Base-by-base conservation (phyloP, 2,888 invertebrate species). In the Cephus spinipes region DNA sequence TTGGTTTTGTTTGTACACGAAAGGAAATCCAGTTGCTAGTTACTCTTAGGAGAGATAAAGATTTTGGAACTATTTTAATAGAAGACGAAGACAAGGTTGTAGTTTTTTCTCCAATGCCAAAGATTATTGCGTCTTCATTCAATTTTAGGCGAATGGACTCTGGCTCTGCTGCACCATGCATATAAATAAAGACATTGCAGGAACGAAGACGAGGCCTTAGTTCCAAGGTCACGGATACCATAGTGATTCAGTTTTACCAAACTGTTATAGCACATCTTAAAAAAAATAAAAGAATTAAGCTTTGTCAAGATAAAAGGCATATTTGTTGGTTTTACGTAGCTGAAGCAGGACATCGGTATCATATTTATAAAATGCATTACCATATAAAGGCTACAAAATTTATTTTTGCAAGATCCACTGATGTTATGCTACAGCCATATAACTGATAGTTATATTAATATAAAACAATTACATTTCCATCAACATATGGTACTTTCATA, bases 1-100 rank as follows among this genome's bases (percentile, higher is more conserved):
- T 74, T 11, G 89, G 88, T 36, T 85, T 84, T 68, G 89, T 90
- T 84, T 90, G 89, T 40, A 89, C 82, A 12, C 91, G 87, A 79
- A 91, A 90, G 15, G 87, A 89, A 71, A 91, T 85, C 90, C 91
- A 91, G 77, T 85, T 85, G 12, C 85, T 84, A 1, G 80, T 79
- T 55, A 90, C 81, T 71, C 80, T 86, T 55, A 91, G 82, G 1
- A 86, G 86, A 4, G 91, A 91, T 15, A 91, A 76, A 0, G 90
- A 88, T 40, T 82, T 82, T 12, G 91, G 91, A 78, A 89, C 82
- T 32, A 91, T 81, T 81, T 86, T 89, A 4, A 90, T 80, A 23
- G 78, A 79, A 23, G 85, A 83, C 12, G 88, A 78, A 31, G 84
- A 79, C 23, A 91, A 77, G 40, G 76, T 85, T 77, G 84, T 83